Evolutionary conservation across 2,113 vertebrate species (phyloP).

Genomic region (Himantopus leucocephalus): DNA sequence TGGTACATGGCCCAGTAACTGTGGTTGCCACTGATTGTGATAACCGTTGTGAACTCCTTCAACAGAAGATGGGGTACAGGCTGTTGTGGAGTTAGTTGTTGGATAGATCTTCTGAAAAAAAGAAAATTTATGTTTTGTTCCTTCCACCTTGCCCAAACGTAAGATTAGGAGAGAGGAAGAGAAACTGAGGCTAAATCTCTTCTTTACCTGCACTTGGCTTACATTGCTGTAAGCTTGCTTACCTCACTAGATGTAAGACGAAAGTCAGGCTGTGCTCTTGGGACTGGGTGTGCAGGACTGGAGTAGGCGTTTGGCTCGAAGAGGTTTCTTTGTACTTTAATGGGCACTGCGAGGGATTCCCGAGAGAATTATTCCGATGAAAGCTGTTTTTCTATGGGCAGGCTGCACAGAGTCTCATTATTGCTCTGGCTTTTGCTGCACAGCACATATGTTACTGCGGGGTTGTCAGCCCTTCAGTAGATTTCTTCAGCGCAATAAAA

Average conservation of each 20-base stretch:
- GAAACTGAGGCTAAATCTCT: not conserved
- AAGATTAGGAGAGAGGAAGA: not conserved
- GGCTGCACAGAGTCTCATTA: not conserved
- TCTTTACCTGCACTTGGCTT: not conserved
- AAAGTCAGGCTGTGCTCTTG: not conserved
- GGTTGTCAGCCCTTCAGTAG: slow-evolving; percentile 39
- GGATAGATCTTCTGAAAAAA: not conserved
- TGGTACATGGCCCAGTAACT: not conserved
- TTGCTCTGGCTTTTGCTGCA: slow-evolving; percentile 48
- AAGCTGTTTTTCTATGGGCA: not conserved
- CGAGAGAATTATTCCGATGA: not conserved
- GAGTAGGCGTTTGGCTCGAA: not conserved
- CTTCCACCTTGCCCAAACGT: not conserved
- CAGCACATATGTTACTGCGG: slow-evolving; percentile 23
- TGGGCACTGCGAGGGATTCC: not conserved
- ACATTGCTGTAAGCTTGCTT: not conserved
- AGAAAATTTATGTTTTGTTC: not conserved
- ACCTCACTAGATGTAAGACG: not conserved
- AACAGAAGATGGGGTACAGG: not conserved
- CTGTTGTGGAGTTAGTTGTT: not conserved
- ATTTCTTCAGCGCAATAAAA: slow-evolving; percentile 53
- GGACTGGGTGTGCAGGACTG: not conserved
- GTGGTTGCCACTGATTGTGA: not conserved
- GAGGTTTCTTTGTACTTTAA: slow-evolving; percentile 37
- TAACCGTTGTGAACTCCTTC: not conserved